These are phyloP conservation scores for Melanotaenia trifasciata DNA, from an alignment of 2,797 vertebrate genomes.

Conservation along the genomic window DNA sequence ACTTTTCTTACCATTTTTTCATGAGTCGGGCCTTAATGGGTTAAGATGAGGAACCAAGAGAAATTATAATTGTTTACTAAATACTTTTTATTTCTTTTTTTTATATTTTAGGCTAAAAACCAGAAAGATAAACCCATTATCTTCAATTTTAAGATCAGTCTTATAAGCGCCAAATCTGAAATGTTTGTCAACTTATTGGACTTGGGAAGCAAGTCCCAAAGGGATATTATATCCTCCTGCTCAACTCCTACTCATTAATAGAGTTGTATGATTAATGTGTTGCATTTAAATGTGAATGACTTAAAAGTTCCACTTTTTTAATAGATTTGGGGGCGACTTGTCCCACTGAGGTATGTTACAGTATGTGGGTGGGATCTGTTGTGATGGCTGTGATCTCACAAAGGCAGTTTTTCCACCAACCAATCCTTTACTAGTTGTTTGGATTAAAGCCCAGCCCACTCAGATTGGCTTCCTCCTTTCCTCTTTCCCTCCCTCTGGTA, in stretches of 20 bases:
- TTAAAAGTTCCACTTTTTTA: constrained; percentile 18
- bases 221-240: background rate
- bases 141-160: too few relatives aligned
- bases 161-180: too few relatives aligned
- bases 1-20: too few relatives aligned
- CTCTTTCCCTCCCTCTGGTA: constrained; percentile 24
- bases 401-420: constrained; percentile 82
- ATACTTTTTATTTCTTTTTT: too few relatives aligned
- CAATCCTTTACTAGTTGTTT: constrained; percentile 70
- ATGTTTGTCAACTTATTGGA: too few relatives aligned
- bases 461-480: constrained; percentile 40
- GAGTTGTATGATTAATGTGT: constrained; percentile 18
- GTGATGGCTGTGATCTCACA: constrained; percentile 84
- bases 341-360: constrained; percentile 46
- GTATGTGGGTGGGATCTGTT: constrained; percentile 78
- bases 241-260: constrained; percentile 7
- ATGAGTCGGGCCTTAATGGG: too few relatives aligned
- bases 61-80: too few relatives aligned
- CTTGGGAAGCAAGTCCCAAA: background rate
- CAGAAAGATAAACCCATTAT: too few relatives aligned
- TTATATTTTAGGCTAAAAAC: too few relatives aligned
- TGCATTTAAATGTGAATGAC: constrained; percentile 31
- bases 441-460: constrained; percentile 65
- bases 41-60: too few relatives aligned
- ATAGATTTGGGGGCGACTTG: constrained; percentile 30